These are phyloP conservation scores for Nasonia longicornis DNA, from an alignment of 1,140 invertebrate species.

Conservation along the genomic window DNA sequence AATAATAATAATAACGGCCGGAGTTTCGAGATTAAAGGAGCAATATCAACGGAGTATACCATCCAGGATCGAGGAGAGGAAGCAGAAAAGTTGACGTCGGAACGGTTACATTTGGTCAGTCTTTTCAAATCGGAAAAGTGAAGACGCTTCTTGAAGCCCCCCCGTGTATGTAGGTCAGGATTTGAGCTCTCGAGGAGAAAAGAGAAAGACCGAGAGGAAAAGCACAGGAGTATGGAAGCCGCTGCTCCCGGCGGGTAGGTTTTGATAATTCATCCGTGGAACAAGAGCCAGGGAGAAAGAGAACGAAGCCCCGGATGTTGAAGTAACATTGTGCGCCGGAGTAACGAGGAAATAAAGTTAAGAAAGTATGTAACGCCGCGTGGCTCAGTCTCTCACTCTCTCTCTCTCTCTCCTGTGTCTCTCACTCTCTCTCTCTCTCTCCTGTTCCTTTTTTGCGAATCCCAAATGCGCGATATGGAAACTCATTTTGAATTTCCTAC, in stretches of 20 bases:
- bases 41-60: neutral
- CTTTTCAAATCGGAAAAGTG: neutral
- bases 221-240: neutral
- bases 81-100: neutral
- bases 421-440: neutral
- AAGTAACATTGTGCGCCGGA: conserved; percentile 28
- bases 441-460: neutral
- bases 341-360: conserved; percentile 45
- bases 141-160: conserved; percentile 3
- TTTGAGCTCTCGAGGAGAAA: conserved; percentile 7
- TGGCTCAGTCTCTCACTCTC: neutral
- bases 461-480: conserved; percentile 40
- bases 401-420: neutral
- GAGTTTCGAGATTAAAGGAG: neutral
- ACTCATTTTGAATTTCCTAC: conserved; percentile 43
- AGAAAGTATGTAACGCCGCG: conserved; percentile 34
- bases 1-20: too few relatives aligned
- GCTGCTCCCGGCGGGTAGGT: conserved; percentile 48
- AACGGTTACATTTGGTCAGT: conserved; percentile 20
- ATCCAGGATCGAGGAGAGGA: too few relatives aligned
- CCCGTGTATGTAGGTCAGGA: conserved; percentile 28
- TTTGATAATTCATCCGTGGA: conserved; percentile 54
- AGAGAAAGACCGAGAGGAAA: neutral
- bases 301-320: conserved; percentile 5
- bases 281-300: conserved; percentile 9